Percentiles rank a stretch among this genome's conserved stretches.
Evolutionary conservation across 2,888 invertebrate genomes (phyloP).

Genomic region (Thecocarcelia acutangulata): DNA sequence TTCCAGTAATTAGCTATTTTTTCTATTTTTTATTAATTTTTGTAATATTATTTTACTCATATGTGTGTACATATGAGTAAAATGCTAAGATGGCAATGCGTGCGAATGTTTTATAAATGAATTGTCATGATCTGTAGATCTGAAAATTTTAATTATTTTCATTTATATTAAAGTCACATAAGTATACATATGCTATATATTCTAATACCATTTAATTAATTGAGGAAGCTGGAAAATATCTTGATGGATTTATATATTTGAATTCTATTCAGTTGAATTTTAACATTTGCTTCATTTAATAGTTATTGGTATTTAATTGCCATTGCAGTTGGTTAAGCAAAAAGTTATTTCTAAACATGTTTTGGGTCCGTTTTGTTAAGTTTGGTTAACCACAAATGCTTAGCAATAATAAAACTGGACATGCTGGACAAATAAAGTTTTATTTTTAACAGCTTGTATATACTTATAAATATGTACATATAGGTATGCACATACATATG

Average conservation of each 20-base stretch:
- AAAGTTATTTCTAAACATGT: not conserved
- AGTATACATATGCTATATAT: too few relatives aligned
- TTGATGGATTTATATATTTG: slow-evolving; percentile 19
- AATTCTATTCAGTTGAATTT: not conserved
- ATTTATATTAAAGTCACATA: not conserved
- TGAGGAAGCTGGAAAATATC: not conserved
- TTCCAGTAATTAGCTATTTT: too few relatives aligned
- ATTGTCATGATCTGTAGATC: not conserved
- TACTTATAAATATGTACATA: not conserved
- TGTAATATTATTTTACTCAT: too few relatives aligned
- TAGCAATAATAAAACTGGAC: slow-evolving; percentile 50
- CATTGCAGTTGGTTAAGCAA: slow-evolving; percentile 9
- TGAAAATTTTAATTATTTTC: not conserved
- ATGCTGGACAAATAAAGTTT: slow-evolving; percentile 32
- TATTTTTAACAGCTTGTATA: not conserved
- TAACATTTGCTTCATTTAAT: not conserved
- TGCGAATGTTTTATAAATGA: too few relatives aligned
- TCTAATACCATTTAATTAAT: slow-evolving; percentile 1
- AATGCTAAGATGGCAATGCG: too few relatives aligned
- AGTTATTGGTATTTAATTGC: slow-evolving; percentile 25
- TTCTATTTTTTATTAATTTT: too few relatives aligned
- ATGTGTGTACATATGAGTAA: too few relatives aligned
- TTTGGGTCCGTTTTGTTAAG: slow-evolving; percentile 39
- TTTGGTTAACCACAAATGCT: slow-evolving; percentile 59
- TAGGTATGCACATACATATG: not conserved